Evolutionary conservation across 2,888 invertebrate genomes (phyloP).

Genomic region (Phengaris alcon): DNA sequence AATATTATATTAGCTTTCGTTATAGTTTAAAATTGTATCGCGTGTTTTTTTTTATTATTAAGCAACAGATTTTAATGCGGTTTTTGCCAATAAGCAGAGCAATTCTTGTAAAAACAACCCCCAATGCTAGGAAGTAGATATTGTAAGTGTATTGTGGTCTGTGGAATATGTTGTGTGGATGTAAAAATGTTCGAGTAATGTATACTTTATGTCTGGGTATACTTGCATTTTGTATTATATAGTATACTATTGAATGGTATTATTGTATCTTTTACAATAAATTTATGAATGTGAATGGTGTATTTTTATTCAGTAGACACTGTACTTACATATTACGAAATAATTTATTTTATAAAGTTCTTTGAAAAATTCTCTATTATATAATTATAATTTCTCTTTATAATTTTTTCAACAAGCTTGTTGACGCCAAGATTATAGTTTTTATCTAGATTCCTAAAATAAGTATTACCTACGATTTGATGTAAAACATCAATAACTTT

Average conservation of each 20-base stretch:
- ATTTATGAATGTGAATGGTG: constrained; percentile 10
- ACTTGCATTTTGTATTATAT: constrained; percentile 35
- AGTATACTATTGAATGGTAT: constrained; percentile 31
- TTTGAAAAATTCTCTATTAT: no score
- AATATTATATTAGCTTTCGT: no score
- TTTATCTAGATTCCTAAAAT: no score
- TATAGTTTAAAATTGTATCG: no score
- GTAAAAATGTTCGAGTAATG: neutral
- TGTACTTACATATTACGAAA: no score
- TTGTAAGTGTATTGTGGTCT: neutral
- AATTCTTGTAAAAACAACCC: neutral
- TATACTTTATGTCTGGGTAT: constrained; percentile 12
- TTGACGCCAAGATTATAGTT: no score
- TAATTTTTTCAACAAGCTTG: no score
- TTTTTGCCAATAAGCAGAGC: neutral
- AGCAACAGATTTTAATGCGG: neutral
- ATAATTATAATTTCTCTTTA: no score
- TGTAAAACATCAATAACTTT: no score
- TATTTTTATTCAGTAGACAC: neutral
- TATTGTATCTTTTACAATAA: constrained; percentile 35
- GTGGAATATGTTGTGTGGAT: neutral
- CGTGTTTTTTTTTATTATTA: neutral
- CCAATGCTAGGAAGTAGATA: neutral
- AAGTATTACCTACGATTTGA: no score
- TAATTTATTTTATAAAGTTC: neutral